phyloP scores from a whole-genome alignment of 1,140 invertebrate species.

The Antheraea pernyi region DNA sequence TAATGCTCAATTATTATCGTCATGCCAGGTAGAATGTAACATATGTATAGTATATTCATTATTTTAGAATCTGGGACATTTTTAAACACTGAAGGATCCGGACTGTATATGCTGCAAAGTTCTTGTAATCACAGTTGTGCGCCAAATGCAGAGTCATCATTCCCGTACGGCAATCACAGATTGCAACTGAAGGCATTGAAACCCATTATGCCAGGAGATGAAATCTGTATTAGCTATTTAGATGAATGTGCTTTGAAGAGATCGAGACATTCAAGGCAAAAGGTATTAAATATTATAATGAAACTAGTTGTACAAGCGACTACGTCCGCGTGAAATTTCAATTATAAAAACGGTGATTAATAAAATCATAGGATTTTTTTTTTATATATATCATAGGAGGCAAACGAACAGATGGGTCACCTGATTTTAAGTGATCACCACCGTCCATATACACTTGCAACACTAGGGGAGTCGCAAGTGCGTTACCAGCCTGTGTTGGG shows the following conservation, averaged over 20 bases:
- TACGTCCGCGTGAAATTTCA: too few relatives aligned
- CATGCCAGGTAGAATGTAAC: too few relatives aligned
- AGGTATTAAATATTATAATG: slow-evolving; percentile 73
- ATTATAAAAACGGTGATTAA: too few relatives aligned
- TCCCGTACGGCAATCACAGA: slow-evolving; percentile 91
- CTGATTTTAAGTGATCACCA: too few relatives aligned
- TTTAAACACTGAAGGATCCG: slow-evolving; percentile 96
- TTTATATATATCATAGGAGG: too few relatives aligned
- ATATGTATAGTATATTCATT: not conserved
- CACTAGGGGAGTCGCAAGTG: too few relatives aligned
- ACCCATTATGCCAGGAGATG: slow-evolving; percentile 90
- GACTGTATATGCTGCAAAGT: slow-evolving; percentile 91
- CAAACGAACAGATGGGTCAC: too few relatives aligned
- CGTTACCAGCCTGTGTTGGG: too few relatives aligned
- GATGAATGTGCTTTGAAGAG: slow-evolving; percentile 90
- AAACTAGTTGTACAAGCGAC: not conserved
- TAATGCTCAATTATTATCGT: too few relatives aligned
- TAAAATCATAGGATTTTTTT: too few relatives aligned
- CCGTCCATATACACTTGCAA: too few relatives aligned
- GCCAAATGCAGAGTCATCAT: slow-evolving; percentile 92
- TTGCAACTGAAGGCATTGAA: slow-evolving; percentile 87
- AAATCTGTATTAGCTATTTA: slow-evolving; percentile 95
- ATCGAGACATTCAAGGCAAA: slow-evolving; percentile 92
- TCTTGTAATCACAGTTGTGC: slow-evolving; percentile 95
- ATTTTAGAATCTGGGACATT: slow-evolving; percentile 90